Base-by-base conservation (phyloP, 2,113 vertebrate species). In the Felis chaus region DNA sequence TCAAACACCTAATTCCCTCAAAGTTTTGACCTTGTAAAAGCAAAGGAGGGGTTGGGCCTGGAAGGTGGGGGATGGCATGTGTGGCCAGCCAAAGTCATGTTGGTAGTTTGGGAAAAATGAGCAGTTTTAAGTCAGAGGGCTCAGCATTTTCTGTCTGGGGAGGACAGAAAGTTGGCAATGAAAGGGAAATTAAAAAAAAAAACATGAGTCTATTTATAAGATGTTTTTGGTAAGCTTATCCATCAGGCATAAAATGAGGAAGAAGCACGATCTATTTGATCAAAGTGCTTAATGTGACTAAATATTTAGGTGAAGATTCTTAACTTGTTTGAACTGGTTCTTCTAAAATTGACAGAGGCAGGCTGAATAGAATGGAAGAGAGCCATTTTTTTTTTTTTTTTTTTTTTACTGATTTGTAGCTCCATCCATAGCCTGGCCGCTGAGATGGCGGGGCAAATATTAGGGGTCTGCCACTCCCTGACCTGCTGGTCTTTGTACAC, bases 401-500 rank as follows among this genome's bases (percentile, higher is more conserved):
- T n/a, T 2, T 78, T 61, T 61, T 25, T 12, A n/a, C 18, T 27
- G 39, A 25, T 45, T 19, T 41, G 16, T 7, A 50, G 48, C 61
- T 93, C 16, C 78, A 15, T 39, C 36, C 12, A 2, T 2, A 33
- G 29, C 68, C 45, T 69, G 36, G 4, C 33, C 25, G 18, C 8
- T 5, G 27, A 7, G 21, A 18, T 5, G 8, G 11, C 7, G 1
- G 61, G 1, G 27, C 39, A 41, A 86, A 19, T 27, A 3, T 4
- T 2, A 33, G 23, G 33, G 23, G 23, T 15, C 2, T 0, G 16
- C 33, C 65, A 18, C 3, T n/a, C 4, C 14, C 33, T n/a, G 3
- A 61, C 12, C 29, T 8, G 1, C 7, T 14, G 12, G 41, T 45
- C 80, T 94, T n/a, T 10, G 21, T 68, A 63, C 15, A 16, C 33